phyloP scores from a whole-genome alignment of 2,113 vertebrate species.

The Notarius lentiginosus region DNA sequence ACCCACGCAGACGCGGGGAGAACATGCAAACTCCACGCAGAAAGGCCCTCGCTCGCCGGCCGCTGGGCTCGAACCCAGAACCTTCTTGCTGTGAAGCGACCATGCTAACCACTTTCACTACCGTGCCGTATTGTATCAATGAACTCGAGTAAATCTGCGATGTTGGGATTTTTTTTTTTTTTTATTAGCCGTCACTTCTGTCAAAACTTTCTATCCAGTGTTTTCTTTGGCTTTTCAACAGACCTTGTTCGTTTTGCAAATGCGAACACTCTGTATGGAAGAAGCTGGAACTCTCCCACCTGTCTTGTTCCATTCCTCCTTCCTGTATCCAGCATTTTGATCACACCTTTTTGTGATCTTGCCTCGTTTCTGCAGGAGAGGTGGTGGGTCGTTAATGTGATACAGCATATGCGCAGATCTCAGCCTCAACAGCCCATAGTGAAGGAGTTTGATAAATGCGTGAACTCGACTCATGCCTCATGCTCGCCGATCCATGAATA shows the following conservation, averaged over 20 bases:
- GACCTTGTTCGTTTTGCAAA: conserved; percentile 21
- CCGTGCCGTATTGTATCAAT: too few species aligned
- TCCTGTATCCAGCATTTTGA: conserved; percentile 8
- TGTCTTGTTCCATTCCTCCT: conserved; percentile 6
- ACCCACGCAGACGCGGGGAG: too few species aligned
- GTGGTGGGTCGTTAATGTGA: conserved; percentile 36
- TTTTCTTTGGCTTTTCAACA: not conserved
- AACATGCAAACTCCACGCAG: too few species aligned
- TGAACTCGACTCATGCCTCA: not conserved
- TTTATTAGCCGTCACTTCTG: not conserved
- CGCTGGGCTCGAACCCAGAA: too few species aligned
- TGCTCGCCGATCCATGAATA: not conserved
- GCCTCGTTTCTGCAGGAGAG: conserved; percentile 25
- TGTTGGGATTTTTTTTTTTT: not conserved
- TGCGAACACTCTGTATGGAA: conserved; percentile 17
- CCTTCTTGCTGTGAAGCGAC: too few species aligned
- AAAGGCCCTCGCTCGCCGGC: too few species aligned
- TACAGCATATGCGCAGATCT: conserved; percentile 20
- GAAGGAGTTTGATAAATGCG: conserved; percentile 25
- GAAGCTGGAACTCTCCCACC: conserved; percentile 30
- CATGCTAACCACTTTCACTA: too few species aligned
- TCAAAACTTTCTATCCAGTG: not conserved
- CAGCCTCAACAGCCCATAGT: conserved; percentile 32
- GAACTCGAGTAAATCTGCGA: not conserved
- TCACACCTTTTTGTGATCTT: conserved; percentile 32